Percentiles rank a stretch among this genome's conserved stretches.
These are phyloP conservation scores for Lacerta viridis DNA, from an alignment of 2,797 vertebrate species.

Conservation along the genomic window DNA sequence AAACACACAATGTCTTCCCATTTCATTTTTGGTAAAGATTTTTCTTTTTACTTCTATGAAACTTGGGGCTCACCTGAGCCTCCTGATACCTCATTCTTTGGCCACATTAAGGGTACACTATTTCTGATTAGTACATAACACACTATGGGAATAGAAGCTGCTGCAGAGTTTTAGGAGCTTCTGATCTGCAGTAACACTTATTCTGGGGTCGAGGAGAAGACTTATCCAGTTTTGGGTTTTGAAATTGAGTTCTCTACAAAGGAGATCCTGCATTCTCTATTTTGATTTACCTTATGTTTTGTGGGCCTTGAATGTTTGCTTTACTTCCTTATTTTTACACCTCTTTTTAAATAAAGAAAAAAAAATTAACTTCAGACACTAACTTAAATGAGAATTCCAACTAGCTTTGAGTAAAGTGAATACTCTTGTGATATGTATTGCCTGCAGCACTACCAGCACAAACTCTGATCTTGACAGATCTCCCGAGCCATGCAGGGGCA, in stretches of 20 bases:
- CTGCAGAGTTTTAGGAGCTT: no score
- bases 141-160: no score
- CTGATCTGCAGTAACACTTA: not conserved
- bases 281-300: not conserved
- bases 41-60: no score
- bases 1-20: no score
- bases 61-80: no score
- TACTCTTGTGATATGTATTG: not conserved
- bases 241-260: not conserved
- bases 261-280: not conserved
- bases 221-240: not conserved
- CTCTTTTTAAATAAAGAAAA: not conserved
- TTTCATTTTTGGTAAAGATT: no score
- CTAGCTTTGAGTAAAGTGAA: not conserved
- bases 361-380: not conserved
- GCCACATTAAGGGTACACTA: not conserved
- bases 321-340: not conserved
- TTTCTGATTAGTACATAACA: not conserved
- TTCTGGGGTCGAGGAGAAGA: not conserved
- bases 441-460: not conserved
- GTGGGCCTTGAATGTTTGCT: not conserved
- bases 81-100: no score
- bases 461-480: not conserved
- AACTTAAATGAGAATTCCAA: constrained; percentile 15
- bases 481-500: not conserved